Percentiles rank a stretch among this genome's conserved stretches.
phyloP scores from a whole-genome alignment of 2,888 invertebrate genomes.

The Chaetogeoica ovagalla region DNA sequence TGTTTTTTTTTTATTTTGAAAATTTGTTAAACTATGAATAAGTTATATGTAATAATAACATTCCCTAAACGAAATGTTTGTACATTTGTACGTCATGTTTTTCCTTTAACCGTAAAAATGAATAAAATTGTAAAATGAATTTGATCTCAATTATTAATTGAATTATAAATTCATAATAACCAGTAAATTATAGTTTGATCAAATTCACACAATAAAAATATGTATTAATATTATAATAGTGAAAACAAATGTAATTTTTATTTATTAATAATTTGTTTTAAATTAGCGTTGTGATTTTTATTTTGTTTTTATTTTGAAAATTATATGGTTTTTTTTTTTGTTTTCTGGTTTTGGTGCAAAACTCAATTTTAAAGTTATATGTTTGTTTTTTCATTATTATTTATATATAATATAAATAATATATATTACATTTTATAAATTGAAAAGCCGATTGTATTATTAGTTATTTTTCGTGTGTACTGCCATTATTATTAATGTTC shows the following conservation, averaged over 20 bases:
- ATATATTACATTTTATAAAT: no score
- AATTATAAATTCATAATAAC: conserved; percentile 1
- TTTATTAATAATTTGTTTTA: no score
- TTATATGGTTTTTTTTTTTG: no score
- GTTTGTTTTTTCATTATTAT: no score
- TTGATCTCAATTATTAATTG: background rate
- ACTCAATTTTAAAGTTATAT: no score
- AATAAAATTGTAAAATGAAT: conserved; percentile 16
- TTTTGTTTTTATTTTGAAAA: no score
- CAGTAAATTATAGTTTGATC: conserved; percentile 14
- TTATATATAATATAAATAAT: no score
- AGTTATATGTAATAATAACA: conserved; percentile 10
- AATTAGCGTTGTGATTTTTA: no score
- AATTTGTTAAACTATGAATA: background rate
- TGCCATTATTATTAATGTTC: no score
- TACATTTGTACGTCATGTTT: background rate
- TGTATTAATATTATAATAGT: background rate
- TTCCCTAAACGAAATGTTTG: conserved; percentile 12
- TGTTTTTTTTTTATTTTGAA: background rate
- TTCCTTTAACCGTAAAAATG: background rate
- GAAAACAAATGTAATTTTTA: background rate
- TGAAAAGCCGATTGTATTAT: no score
- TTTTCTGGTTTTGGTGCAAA: no score
- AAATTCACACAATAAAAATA: conserved; percentile 15
- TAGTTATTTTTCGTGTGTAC: no score